Percentiles rank a stretch among this genome's conserved stretches.
Evolutionary conservation across 2,113 vertebrate species (phyloP).

Genomic region (Pedetes capensis): DNA sequence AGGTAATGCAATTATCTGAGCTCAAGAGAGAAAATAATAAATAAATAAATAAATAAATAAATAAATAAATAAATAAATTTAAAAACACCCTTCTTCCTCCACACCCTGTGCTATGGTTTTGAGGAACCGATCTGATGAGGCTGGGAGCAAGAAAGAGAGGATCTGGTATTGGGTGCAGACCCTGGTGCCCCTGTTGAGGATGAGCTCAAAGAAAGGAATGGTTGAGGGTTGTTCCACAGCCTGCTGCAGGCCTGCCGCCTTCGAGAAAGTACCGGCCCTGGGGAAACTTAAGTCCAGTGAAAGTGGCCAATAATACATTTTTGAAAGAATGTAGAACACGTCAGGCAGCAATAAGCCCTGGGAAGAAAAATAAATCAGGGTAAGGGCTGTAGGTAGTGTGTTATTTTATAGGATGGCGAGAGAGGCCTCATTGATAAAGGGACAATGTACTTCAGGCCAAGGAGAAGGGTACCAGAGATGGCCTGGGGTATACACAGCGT

Average conservation of each 20-base stretch:
- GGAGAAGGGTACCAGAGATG: not conserved
- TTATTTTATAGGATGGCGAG: not conserved
- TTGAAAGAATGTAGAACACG: not conserved
- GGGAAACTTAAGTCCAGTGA: not conserved
- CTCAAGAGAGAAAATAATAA: not conserved
- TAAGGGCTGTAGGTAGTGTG: not conserved
- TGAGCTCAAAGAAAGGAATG: not conserved
- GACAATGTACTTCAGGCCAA: not conserved
- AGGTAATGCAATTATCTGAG: not conserved
- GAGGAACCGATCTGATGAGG: not conserved
- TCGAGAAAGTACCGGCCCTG: not conserved
- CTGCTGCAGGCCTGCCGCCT: not conserved
- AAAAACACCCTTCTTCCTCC: not conserved
- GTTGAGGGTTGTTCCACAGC: rapidly evolving
- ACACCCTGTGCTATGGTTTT: not conserved
- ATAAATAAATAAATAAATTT: no score
- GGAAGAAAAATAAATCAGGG: not conserved
- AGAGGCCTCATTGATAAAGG: not conserved
- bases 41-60: no score
- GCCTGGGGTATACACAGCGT: rapidly evolving
- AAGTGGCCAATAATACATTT: not conserved
- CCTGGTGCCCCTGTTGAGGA: not conserved
- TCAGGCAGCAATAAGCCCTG: not conserved
- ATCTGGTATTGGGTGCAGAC: rapidly evolving
- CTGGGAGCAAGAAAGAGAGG: rapidly evolving